These are phyloP conservation scores for Dicyrtoma fusca DNA, from an alignment of 2,888 invertebrate genomes.

Conservation along the genomic window DNA sequence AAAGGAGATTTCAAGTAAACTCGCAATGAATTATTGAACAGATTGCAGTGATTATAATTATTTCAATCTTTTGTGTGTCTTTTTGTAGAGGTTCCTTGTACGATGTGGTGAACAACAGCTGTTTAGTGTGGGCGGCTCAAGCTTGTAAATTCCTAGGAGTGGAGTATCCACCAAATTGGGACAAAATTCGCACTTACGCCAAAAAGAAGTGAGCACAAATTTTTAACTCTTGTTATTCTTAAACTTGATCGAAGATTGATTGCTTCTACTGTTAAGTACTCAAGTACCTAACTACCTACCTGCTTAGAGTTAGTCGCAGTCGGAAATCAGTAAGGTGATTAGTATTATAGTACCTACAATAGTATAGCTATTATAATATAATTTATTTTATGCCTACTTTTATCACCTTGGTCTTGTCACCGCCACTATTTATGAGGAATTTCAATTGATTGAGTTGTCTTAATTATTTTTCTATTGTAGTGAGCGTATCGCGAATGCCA, in stretches of 20 bases:
- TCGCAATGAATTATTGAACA: too few relatives aligned
- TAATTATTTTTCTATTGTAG: background rate
- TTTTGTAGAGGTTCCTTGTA: slow-evolving; percentile 46
- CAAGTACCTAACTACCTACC: too few relatives aligned
- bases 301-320: too few relatives aligned
- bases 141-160: slow-evolving; percentile 48
- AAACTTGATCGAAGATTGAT: too few relatives aligned
- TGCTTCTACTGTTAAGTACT: too few relatives aligned
- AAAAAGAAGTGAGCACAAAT: slow-evolving; percentile 45
- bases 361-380: too few relatives aligned
- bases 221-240: too few relatives aligned
- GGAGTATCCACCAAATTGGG: slow-evolving; percentile 50
- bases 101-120: slow-evolving; percentile 48
- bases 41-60: too few relatives aligned
- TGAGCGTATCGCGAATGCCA: background rate
- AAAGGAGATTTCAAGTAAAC: slow-evolving; percentile 45
- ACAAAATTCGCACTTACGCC: slow-evolving; percentile 50
- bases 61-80: too few relatives aligned
- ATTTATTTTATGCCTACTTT: too few relatives aligned
- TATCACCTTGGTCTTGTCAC: background rate
- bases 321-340: too few relatives aligned
- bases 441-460: background rate
- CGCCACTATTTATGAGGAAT: background rate
- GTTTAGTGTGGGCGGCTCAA: slow-evolving; percentile 47
- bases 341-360: too few relatives aligned